Evolutionary conservation across 2,113 vertebrate species (phyloP), one percentile per base, ranked within the genome.

Genomic region (Vulpes vulpes): DNA sequence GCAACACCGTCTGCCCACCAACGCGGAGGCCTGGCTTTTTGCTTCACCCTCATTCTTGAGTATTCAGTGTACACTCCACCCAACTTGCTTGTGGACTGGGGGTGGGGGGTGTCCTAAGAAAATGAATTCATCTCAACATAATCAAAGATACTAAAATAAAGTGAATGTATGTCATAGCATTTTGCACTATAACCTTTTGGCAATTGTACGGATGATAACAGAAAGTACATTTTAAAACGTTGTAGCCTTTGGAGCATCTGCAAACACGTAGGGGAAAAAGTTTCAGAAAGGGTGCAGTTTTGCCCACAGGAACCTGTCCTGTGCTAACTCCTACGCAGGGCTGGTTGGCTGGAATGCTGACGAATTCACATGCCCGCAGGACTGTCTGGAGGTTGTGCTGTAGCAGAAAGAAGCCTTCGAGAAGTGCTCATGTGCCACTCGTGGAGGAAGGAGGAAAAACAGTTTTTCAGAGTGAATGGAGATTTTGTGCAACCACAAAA

Each of bases 371-470:
- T 25, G 38, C 53, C 53, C 19, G 2, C 6, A 51, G 69, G 35
- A 0, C 90, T 23, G 15, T n/a, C 60, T 11, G 25, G 35, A 22
- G 60, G 51, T 19, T 87, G 67, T 76, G 83, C 79, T 64, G 1
- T 19, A 23, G 82, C 69, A 8, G 17, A 51, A 30, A 92, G 80
- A 60, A 22, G 12, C 8, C 49, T 20, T 20, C 25, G 1, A n/a
- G 38, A 62, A 49, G n/a, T 20, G 64, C 2, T 30, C 0, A 1
- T 0, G 2, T 1, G n/a, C 20, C 12, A 20, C 43, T 55, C 0
- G 7, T 27, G 43, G 74, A 38, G 1, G 49, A 89, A 67, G 79
- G 23, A 0, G 23, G 64, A 14, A 49, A 57, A 20, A 91, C 11
- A 2, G 51, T 2, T 35, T 55, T 87, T 80, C 57, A 19, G 53